Conservation (phyloP, 2,888 invertebrate species). For the Mechanitis messenoides region DNA sequence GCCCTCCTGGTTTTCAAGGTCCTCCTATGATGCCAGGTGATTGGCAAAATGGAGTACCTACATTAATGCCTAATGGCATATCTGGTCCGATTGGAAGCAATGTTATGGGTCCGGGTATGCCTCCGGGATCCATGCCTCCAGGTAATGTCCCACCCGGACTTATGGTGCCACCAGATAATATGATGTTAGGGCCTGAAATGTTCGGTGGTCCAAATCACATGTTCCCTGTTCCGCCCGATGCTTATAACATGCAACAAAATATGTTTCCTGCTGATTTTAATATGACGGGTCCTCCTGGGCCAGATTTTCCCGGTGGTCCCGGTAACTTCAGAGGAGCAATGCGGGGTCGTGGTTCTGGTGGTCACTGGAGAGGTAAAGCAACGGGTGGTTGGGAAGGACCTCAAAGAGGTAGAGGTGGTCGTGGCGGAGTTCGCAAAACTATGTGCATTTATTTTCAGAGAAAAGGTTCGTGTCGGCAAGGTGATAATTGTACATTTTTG, state of each 20-base stretch:
- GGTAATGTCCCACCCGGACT: conserved; percentile 55
- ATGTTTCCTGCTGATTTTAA: conserved; percentile 73
- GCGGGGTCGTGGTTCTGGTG: conserved; percentile 71
- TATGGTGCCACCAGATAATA: conserved; percentile 68
- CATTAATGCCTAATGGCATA: conserved; percentile 57
- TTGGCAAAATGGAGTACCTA: conserved; percentile 62
- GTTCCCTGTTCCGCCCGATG: conserved; percentile 58
- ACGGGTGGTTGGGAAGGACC: conserved; percentile 68
- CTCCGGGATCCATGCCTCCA: conserved; percentile 52
- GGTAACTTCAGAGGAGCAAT: conserved; percentile 74
- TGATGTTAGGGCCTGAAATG: conserved; percentile 71
- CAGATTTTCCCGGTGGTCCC: conserved; percentile 56
- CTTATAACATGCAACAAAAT: conserved; percentile 66
- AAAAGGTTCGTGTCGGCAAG: conserved; percentile 87
- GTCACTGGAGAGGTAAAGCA: conserved; percentile 72
- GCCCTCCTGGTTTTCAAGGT: conserved; percentile 65
- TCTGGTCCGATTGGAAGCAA: conserved; percentile 51
- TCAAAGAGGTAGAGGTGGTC: conserved; percentile 64
- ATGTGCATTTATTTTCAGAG: conserved; percentile 88
- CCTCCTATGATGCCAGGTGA: conserved; percentile 58
- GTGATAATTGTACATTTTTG: conserved; percentile 88
- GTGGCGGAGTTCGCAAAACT: conserved; percentile 74
- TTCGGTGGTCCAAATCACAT: conserved; percentile 54
- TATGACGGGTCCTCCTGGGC: conserved; percentile 60
- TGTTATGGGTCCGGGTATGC: conserved; percentile 52